Evolutionary conservation across 2,113 vertebrate species (phyloP).

Genomic region (Petrocephalus microphthalmus): DNA sequence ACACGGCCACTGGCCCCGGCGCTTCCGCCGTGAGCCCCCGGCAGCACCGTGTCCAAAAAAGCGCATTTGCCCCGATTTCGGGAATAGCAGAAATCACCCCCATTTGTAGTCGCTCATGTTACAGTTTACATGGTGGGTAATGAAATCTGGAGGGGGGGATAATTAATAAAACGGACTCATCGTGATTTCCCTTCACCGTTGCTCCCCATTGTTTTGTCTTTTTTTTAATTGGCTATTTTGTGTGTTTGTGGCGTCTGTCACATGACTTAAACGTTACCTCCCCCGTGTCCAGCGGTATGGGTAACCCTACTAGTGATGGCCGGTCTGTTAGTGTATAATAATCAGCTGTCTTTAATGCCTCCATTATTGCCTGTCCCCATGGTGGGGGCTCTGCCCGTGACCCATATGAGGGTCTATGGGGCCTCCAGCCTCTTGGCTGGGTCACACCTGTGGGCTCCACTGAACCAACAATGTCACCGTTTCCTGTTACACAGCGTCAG

Average conservation of each 20-base stretch:
- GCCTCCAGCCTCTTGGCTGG: neutral
- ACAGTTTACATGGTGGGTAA: neutral
- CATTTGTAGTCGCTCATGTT: neutral
- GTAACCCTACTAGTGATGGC: neutral
- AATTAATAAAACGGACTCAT: neutral
- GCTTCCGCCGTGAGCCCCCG: neutral
- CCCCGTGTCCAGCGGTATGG: neutral
- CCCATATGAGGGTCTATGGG: neutral
- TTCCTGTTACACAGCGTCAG: neutral
- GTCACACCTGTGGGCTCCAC: neutral
- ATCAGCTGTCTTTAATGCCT: neutral
- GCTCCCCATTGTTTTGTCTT: neutral
- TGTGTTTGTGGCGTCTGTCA: neutral
- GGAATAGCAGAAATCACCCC: neutral
- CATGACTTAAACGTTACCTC: neutral
- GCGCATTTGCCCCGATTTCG: neutral
- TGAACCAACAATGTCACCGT: neutral
- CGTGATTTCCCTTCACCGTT: neutral
- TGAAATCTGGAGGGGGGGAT: neutral
- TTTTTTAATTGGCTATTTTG: neutral
- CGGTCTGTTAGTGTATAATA: neutral
- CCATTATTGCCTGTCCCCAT: neutral
- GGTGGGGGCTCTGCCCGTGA: too few relatives aligned
- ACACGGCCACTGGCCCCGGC: neutral
- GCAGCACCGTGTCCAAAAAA: neutral